These are phyloP conservation scores for Limanda limanda DNA, from an alignment of 2,113 vertebrate genomes.

Conservation along the genomic window DNA sequence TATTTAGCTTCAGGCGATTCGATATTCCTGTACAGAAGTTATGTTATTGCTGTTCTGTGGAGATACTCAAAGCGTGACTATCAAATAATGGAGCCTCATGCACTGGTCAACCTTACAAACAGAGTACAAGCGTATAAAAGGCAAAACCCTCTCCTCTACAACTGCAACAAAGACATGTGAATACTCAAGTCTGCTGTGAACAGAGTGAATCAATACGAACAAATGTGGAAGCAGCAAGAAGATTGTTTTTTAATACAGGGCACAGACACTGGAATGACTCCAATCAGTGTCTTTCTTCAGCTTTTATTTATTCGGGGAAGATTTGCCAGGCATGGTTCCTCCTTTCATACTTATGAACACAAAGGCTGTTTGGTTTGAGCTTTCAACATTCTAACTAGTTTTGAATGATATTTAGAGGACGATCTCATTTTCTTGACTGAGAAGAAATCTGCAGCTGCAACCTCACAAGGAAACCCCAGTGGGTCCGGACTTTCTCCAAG, in stretches of 20 bases:
- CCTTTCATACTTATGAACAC: conserved; percentile 3
- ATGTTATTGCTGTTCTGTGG: conserved; percentile 40
- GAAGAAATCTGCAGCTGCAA: no score
- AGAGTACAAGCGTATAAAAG: conserved; percentile 44
- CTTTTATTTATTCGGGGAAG: conserved; percentile 23
- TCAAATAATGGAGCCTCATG: conserved; percentile 49
- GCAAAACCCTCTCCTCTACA: conserved; percentile 3
- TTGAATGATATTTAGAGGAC: not conserved
- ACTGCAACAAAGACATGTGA: conserved; percentile 36
- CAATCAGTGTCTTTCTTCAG: conserved; percentile 14
- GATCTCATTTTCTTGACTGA: not conserved
- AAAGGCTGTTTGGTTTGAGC: not conserved
- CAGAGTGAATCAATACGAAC: conserved; percentile 44
- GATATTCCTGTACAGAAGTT: conserved; percentile 41
- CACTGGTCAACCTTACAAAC: conserved; percentile 48
- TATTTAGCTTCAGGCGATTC: conserved; percentile 57
- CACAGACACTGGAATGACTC: conserved; percentile 26
- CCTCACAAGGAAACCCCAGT: no score
- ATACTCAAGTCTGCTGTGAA: conserved; percentile 21
- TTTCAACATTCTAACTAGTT: not conserved
- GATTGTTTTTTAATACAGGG: conserved; percentile 39
- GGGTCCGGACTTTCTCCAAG: no score
- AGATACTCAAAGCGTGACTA: conserved; percentile 66
- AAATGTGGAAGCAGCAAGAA: conserved; percentile 34
- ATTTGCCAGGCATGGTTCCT: conserved; percentile 16